Base-by-base conservation (phyloP, 2,888 invertebrate genomes). In the Polyommatus icarus region DNA sequence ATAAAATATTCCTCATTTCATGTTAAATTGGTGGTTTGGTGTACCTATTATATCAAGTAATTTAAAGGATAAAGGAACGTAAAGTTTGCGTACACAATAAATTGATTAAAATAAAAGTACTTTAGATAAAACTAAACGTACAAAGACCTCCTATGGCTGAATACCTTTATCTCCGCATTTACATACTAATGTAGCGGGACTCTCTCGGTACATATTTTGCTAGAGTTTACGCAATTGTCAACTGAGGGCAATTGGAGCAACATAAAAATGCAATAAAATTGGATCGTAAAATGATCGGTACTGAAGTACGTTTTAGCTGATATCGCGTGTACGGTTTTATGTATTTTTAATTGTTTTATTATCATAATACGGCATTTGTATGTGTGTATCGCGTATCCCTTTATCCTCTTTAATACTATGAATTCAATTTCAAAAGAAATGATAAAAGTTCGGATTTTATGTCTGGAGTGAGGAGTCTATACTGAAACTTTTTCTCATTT, bases 191-290 rank as follows among this genome's bases (percentile, higher is more conserved):
- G 85, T 85, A 84, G 84, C 87, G 78, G 84, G 84, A 86, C 85
- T 87, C 87, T 87, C 87, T 85, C 85, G 86, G 87, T 84, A 85
- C 88, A 87, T 89, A 91, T 89, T 90, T 90, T 85, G 88, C 92
- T 93, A 93, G 91, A 91, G 88, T 91, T 92, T 91, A 92, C 89
- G 87, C 87, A 86, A 84, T 84, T 92, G 91, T 92, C 92, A 91
- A 87, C 87, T 84, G 83, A 86, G 82, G 85, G 91, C 91, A 91
- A 93, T 93, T 91, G 91, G 83, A 89, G 90, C 89, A 81, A 84
- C 87, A 91, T 94, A 93, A 93, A 93, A 92, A 90, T 83, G 84
- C 89, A 88, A 90, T 94, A 93, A 93, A 92, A 86, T 86, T 83
- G 80, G 86, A 84, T 92, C 93, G 91, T 94, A 93, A 94, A 93